Evolutionary conservation across 2,113 vertebrate species (phyloP).

Genomic region (Arothron firmamentum): DNA sequence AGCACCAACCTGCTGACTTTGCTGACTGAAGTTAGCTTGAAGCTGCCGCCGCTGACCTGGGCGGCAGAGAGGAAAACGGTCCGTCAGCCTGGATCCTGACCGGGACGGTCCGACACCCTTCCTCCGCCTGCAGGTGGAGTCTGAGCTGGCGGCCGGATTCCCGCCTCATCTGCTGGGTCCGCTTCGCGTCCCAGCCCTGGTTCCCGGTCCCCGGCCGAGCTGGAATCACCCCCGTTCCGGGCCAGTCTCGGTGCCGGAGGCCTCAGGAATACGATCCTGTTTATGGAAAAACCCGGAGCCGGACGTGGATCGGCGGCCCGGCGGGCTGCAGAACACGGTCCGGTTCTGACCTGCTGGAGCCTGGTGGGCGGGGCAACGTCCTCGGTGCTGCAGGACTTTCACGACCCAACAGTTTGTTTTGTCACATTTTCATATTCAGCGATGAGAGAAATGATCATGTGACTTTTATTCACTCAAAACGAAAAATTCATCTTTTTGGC

Average conservation of each 20-base stretch:
- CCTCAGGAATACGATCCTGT: slow-evolving; percentile 61
- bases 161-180: not conserved
- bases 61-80: not conserved
- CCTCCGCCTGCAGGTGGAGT: too few species aligned
- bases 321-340: slow-evolving; percentile 42
- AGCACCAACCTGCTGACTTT: too few species aligned
- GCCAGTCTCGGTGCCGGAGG: slow-evolving; percentile 25
- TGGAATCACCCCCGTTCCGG: slow-evolving; percentile 5
- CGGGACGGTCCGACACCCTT: too few species aligned
- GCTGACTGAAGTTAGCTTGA: too few species aligned
- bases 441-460: too few species aligned
- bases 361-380: slow-evolving; percentile 23
- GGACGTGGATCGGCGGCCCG: slow-evolving; percentile 41
- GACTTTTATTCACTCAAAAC: too few species aligned
- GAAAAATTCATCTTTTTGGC: too few species aligned
- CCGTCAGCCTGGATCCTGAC: not conserved
- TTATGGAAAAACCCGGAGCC: slow-evolving; percentile 47
- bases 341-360: slow-evolving; percentile 30
- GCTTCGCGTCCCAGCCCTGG: slow-evolving; percentile 8
- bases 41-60: too few species aligned
- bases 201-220: not conserved
- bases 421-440: too few species aligned
- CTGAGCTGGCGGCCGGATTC: slow-evolving; percentile 17
- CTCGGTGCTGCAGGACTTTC: not conserved
- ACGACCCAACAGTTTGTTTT: too few species aligned